A percentile compares a stretch with the other conserved stretches of the same genome.
These are phyloP conservation scores for Tenthredo amoena DNA, from an alignment of 2,888 invertebrate genomes.

Conservation along the genomic window DNA sequence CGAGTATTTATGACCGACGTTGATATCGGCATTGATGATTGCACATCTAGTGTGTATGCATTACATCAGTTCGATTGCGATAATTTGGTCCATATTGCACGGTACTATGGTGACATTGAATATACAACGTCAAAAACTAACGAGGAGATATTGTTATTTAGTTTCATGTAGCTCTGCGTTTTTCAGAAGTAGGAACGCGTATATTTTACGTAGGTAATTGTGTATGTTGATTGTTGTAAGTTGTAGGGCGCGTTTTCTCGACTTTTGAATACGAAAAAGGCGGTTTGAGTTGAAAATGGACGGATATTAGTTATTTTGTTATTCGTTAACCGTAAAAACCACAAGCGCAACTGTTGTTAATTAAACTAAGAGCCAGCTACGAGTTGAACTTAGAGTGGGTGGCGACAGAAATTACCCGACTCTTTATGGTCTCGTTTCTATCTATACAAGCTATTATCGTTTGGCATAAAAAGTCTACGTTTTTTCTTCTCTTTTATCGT, in stretches of 20 bases:
- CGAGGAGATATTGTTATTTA: not conserved
- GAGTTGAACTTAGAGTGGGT: not conserved
- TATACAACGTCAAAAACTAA: not conserved
- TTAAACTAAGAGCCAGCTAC: not conserved
- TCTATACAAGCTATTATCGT: not conserved
- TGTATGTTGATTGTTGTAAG: not conserved
- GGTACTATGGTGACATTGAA: not conserved
- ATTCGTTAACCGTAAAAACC: not conserved
- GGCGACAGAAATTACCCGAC: not conserved
- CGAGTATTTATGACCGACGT: constrained; percentile 1
- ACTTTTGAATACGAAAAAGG: not conserved
- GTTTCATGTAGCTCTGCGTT: not conserved
- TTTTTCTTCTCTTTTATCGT: not conserved
- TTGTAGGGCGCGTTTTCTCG: not conserved
- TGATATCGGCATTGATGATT: constrained; percentile 31
- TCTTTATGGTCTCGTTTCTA: not conserved
- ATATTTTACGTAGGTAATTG: not conserved
- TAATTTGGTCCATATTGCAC: not conserved
- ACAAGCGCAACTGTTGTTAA: not conserved
- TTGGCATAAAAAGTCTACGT: not conserved
- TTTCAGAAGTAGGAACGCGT: not conserved
- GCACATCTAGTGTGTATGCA: not conserved
- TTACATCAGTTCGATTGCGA: not conserved
- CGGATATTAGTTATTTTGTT: not conserved
- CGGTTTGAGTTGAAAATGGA: not conserved